Evolutionary conservation across 1,140 invertebrate genomes (phyloP).

Genomic region (Trinorchestia longiramus): DNA sequence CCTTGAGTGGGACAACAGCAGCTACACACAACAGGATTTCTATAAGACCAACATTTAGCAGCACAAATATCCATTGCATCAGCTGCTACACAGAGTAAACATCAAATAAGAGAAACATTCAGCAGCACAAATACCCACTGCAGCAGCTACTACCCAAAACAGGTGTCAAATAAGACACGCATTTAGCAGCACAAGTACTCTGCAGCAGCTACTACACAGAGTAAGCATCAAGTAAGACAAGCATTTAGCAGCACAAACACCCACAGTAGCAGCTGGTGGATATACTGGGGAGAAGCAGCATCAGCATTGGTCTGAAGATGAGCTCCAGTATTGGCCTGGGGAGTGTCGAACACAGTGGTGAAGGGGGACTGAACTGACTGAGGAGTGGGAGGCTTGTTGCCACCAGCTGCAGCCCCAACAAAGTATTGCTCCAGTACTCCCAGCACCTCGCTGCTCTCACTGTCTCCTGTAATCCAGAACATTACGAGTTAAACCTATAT

Average conservation of each 20-base stretch:
- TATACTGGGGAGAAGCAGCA: neutral
- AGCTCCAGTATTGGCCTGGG: neutral
- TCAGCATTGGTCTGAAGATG: too few species aligned
- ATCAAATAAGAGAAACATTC: neutral
- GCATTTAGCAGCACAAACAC: too few species aligned
- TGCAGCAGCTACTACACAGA: too few species aligned
- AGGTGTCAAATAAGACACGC: too few species aligned
- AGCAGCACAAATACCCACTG: neutral
- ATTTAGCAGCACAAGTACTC: too few species aligned
- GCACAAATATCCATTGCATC: too few species aligned
- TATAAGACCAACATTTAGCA: too few species aligned
- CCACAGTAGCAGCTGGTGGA: constrained; percentile 29
- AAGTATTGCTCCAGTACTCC: constrained; percentile 16
- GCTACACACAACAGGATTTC: neutral
- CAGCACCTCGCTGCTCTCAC: constrained; percentile 13
- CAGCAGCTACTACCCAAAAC: too few species aligned
- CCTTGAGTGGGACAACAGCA: neutral
- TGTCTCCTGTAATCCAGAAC: neutral
- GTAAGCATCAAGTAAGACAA: too few species aligned
- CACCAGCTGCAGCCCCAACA: neutral
- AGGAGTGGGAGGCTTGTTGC: neutral
- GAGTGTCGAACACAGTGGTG: constrained; percentile 16
- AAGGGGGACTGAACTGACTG: neutral
- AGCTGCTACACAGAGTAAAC: too few species aligned
- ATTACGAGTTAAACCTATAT: neutral